These are phyloP conservation scores for human (Homo sapiens) DNA, from an alignment of 2,113 vertebrate genomes.

Conservation along the genomic window GRCh38 chr12:93593501-93594000, in stretches of 20 bases:
- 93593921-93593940: neutral
- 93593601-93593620: neutral
- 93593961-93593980: slow-evolving; percentile 44
- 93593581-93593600: neutral
- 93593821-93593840: neutral
- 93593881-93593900: neutral
- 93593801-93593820: neutral
- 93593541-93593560: neutral
- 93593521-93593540: slow-evolving; percentile 14
- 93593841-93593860: neutral
- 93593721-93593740: neutral
- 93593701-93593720: neutral
- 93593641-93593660: neutral
- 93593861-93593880: neutral
- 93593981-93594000: neutral
- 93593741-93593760: neutral
- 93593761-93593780: neutral
- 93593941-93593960: neutral
- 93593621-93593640: neutral
- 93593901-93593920: slow-evolving; percentile 43
- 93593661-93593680: slow-evolving; percentile 48
- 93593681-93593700: neutral
- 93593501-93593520: neutral
- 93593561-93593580: neutral
- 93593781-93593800: neutral